Percentiles rank a stretch among this genome's conserved stretches.
phyloP scores from a whole-genome alignment of 2,888 invertebrate genomes.

The Cacoxenus indagator region DNA sequence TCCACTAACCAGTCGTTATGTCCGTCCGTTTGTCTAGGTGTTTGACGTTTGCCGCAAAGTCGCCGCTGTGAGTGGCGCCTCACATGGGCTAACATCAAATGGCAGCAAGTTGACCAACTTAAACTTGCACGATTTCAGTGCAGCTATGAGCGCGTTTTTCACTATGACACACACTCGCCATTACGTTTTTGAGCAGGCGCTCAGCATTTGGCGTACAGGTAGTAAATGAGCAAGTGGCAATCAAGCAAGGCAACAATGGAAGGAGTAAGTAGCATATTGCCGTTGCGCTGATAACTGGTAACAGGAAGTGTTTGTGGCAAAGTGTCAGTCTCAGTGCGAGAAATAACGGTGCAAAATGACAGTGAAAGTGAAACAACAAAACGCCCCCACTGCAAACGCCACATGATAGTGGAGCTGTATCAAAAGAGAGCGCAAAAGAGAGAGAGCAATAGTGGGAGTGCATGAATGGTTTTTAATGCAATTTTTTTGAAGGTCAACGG shows the following conservation, averaged over 20 bases:
- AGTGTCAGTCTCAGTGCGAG: background rate
- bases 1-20: background rate
- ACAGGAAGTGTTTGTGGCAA: background rate
- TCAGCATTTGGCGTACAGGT: slow-evolving; percentile 32
- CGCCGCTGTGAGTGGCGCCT: slow-evolving; percentile 63
- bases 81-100: slow-evolving; percentile 54
- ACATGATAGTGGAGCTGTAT: background rate
- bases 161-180: slow-evolving; percentile 65
- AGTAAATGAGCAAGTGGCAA: slow-evolving; percentile 1
- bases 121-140: slow-evolving; percentile 1
- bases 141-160: slow-evolving; percentile 48
- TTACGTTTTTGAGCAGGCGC: slow-evolving; percentile 55
- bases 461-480: background rate
- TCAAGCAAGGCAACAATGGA: background rate
- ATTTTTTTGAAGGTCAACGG: slow-evolving; percentile 59
- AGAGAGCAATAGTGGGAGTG: background rate
- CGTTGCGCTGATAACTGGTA: background rate
- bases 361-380: slow-evolving; percentile 18
- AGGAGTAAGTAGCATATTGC: too few species aligned
- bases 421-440: too few species aligned
- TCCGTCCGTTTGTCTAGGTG: slow-evolving; percentile 49
- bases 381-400: slow-evolving; percentile 10
- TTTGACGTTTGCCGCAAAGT: slow-evolving; percentile 44
- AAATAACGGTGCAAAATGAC: background rate
- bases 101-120: slow-evolving; percentile 2